These are phyloP conservation scores for Buceros bicornis DNA, from an alignment of 2,797 vertebrate species.

Conservation along the genomic window DNA sequence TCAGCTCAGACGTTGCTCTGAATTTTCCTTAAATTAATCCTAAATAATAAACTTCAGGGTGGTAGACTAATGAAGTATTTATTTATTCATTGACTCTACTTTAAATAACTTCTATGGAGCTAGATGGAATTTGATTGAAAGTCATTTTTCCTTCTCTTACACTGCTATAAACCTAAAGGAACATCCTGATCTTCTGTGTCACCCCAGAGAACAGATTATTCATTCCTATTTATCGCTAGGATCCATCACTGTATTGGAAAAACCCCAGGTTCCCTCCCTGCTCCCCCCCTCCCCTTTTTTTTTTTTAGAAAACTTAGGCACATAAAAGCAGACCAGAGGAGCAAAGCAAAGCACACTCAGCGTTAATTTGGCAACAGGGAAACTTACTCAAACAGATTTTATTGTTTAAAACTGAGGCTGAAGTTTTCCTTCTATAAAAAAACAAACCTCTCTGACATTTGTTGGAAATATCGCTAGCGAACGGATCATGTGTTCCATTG, in stretches of 20 bases:
- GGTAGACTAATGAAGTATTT: not conserved
- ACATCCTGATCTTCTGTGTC: not conserved
- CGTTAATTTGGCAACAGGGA: constrained; percentile 53
- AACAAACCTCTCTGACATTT: constrained; percentile 56
- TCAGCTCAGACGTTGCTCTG: not conserved
- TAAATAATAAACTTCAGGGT: not conserved
- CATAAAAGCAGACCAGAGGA: constrained; percentile 44
- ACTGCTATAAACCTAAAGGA: not conserved
- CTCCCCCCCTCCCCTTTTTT: not conserved
- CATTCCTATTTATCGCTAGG: not conserved
- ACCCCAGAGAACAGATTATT: constrained; percentile 10
- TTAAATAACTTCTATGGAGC: not conserved
- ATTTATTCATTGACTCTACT: not conserved
- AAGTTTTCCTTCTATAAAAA: constrained; percentile 59
- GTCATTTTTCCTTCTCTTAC: not conserved
- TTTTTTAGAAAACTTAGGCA: not conserved
- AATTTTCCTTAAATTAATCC: not conserved
- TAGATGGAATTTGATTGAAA: not conserved
- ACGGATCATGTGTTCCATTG: constrained; percentile 67
- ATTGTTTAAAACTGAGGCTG: constrained; percentile 47
- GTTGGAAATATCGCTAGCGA: constrained; percentile 50
- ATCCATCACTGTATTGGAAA: not conserved
- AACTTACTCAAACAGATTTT: constrained; percentile 32
- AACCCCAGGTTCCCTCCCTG: not conserved
- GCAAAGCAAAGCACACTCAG: constrained; percentile 48